phyloP scores from a whole-genome alignment of 2,797 vertebrate genomes.

The Telmatherina bonti region DNA sequence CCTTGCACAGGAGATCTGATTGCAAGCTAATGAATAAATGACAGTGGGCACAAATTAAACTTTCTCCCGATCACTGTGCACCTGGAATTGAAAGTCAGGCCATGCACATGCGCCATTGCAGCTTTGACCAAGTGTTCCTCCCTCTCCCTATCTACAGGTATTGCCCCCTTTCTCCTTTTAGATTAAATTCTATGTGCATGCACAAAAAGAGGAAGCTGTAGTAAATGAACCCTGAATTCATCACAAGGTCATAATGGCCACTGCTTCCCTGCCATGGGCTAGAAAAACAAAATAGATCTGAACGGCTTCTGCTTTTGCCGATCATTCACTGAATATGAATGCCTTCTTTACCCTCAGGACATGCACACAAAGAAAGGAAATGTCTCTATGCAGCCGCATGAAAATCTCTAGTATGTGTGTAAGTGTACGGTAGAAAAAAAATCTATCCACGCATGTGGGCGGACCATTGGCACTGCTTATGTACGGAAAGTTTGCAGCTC shows the following conservation, averaged over 20 bases:
- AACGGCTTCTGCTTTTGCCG: constrained; percentile 52
- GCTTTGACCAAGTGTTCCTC: constrained; percentile 12
- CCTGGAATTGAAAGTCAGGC: constrained; percentile 76
- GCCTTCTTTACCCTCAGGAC: constrained; percentile 60
- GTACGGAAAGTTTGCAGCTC: constrained; percentile 14
- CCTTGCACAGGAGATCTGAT: constrained; percentile 82
- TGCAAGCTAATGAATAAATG: constrained; percentile 92
- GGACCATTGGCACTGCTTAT: constrained; percentile 14
- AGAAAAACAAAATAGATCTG: constrained; percentile 63
- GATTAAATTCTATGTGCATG: constrained; percentile 42
- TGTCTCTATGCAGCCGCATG: constrained; percentile 36
- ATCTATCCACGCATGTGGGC: constrained; percentile 18
- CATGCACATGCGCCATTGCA: constrained; percentile 7
- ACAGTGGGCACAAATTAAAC: constrained; percentile 87
- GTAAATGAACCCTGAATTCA: constrained; percentile 65
- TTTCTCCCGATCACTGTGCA: constrained; percentile 81
- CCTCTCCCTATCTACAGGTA: background rate
- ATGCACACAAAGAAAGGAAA: constrained; percentile 28
- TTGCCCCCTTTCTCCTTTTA: constrained; percentile 3
- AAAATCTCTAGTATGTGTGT: constrained; percentile 37
- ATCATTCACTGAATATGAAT: constrained; percentile 68
- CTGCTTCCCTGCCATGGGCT: constrained; percentile 51
- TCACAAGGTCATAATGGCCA: constrained; percentile 68
- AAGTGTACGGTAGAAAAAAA: constrained; percentile 37
- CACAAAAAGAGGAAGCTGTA: constrained; percentile 20